These are phyloP conservation scores for Hydropsyche betteni DNA, from an alignment of 2,888 invertebrate species.

Conservation along the genomic window DNA sequence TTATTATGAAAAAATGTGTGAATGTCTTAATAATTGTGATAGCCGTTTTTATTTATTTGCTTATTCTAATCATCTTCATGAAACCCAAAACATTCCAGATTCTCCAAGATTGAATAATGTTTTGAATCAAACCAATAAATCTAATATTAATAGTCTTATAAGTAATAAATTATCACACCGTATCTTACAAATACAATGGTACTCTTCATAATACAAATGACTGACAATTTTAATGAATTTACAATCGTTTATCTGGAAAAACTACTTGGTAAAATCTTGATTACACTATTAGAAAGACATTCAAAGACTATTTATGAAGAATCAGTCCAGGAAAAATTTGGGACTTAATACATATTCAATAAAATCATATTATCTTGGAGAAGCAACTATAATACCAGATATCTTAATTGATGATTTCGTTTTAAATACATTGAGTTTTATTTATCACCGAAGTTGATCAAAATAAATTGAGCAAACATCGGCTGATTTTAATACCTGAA, in stretches of 20 bases:
- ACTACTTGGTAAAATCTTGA: slow-evolving; percentile 96
- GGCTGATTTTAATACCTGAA: too few relatives aligned
- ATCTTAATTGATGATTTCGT: slow-evolving; percentile 55
- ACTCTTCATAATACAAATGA: slow-evolving; percentile 63
- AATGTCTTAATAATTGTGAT: slow-evolving; percentile 72
- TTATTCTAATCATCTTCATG: slow-evolving; percentile 58
- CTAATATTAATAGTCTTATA: slow-evolving; percentile 66
- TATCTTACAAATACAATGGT: slow-evolving; percentile 64
- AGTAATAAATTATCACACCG: slow-evolving; percentile 67
- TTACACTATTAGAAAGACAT: slow-evolving; percentile 84
- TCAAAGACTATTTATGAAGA: slow-evolving; percentile 57
- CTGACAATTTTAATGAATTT: slow-evolving; percentile 75
- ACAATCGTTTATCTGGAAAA: slow-evolving; percentile 90
- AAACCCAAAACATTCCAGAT: slow-evolving; percentile 1
- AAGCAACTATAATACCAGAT: slow-evolving; percentile 82
- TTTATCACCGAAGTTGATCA: too few relatives aligned
- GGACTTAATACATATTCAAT: slow-evolving; percentile 88
- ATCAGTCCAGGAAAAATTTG: slow-evolving; percentile 91
- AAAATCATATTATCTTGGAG: slow-evolving; percentile 92
- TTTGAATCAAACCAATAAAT: slow-evolving; percentile 57
- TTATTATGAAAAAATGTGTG: slow-evolving; percentile 73
- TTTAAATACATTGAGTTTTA: too few relatives aligned
- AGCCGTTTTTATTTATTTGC: slow-evolving; percentile 63
- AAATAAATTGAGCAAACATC: too few relatives aligned
- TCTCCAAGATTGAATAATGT: slow-evolving; percentile 16